Base-by-base conservation (phyloP, 2,888 invertebrate genomes). In the Phyllotreta striolata region DNA sequence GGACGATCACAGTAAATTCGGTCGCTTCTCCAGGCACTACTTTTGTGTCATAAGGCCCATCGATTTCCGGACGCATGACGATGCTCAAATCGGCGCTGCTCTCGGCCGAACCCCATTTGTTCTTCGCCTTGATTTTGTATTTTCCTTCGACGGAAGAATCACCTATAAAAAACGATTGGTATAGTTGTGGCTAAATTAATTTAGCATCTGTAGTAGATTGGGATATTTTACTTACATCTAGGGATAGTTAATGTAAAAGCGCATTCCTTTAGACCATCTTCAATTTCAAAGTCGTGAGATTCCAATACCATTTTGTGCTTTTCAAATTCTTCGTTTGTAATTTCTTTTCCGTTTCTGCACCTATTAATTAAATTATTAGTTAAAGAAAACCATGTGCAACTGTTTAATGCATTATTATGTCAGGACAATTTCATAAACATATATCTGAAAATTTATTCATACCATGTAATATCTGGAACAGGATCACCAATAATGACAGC, bases 401-500 rank as follows among this genome's bases (percentile, higher is more conserved):
- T 24, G 24, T 24, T 1, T 24, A 24, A 24, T 24, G 24, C n/a
- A n/a, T n/a, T n/a, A n/a, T n/a, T n/a, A n/a, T n/a, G n/a, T n/a
- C n/a, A 24, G 2, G 4, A 24, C 1, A 24, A 24, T 24, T 3
- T 24, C 24, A 24, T 24, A 24, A 24, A 24, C 4, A 24, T 1
- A 24, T 24, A 4, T 24, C 24, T 46, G n/a, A 46, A 9, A 46
- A 6, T 24, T n/a, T 6, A 9, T 10, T 52, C 60, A n/a, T 38
- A 88, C 97, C 97, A 97, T 64, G 88, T 86, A 51, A 94, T 88
- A 71, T 94, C 91, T 0, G 98, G 97, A 67, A 89, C 85, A 0
- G 98, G 98, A 83, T 96, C 94, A 6, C 95, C 97, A 37, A 92
- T 89, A 73, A 96, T 88, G 12, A 91, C 86, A 0, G 92, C 90